Percentiles rank a stretch among this genome's conserved stretches.
Conservation (phyloP, 2,888 invertebrate species). For the Petrophora chlorosata region DNA sequence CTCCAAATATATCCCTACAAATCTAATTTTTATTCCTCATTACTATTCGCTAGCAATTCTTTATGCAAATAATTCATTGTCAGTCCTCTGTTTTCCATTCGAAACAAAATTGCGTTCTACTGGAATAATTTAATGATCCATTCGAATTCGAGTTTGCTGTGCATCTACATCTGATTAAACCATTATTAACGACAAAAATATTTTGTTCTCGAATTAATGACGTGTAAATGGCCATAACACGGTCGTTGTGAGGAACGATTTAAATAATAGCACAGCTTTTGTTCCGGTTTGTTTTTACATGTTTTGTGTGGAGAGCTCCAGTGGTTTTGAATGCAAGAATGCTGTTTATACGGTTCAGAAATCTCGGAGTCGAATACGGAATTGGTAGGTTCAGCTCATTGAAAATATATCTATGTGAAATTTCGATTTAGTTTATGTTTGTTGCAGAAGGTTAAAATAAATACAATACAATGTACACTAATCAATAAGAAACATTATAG, state of each 20-base stretch:
- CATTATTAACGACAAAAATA: constrained; percentile 33
- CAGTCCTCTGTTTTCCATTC: constrained; percentile 13
- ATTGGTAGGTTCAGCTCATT: neutral
- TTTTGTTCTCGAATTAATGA: constrained; percentile 30
- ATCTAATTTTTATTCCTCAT: too few species aligned
- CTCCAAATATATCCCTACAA: too few species aligned
- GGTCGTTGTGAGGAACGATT: constrained; percentile 14
- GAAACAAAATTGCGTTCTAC: constrained; percentile 21
- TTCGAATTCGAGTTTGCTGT: constrained; percentile 30
- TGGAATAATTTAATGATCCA: constrained; percentile 41
- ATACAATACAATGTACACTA: too few species aligned
- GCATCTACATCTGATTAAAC: constrained; percentile 32
- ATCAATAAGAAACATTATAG: too few species aligned
- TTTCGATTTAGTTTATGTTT: too few species aligned
- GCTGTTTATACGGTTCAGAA: neutral
- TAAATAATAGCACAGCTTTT: constrained; percentile 16
- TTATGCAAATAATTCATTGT: constrained; percentile 20
- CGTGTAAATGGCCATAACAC: constrained; percentile 24
- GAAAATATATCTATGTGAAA: neutral
- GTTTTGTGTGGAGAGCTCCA: neutral
- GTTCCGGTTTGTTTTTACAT: constrained; percentile 11
- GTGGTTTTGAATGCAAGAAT: constrained; percentile 2
- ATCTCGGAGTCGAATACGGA: neutral
- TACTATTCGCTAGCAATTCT: constrained; percentile 13
- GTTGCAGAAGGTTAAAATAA: too few species aligned